Percentiles rank a stretch among this genome's conserved stretches.
These are phyloP conservation scores for Edolisoma coerulescens DNA, from an alignment of 2,113 vertebrate species.

Conservation along the genomic window DNA sequence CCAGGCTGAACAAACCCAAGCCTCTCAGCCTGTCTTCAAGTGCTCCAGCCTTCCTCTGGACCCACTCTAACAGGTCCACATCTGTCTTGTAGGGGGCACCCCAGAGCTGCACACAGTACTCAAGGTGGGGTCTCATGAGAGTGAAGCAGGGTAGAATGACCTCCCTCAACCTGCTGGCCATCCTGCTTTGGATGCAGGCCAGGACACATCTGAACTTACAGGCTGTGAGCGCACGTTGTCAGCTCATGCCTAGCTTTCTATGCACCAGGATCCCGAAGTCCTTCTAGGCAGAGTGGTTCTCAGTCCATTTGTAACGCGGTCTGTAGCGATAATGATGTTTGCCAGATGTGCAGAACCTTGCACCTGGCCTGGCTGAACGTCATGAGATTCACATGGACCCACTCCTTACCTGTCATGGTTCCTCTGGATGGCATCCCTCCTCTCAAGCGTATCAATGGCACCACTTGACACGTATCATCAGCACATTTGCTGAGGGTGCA, in stretches of 20 bases:
- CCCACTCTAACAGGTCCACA: not conserved
- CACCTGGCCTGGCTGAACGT: not conserved
- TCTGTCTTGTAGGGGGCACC: not conserved
- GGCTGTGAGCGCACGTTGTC: rapidly evolving
- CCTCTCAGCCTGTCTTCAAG: not conserved
- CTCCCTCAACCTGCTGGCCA: not conserved
- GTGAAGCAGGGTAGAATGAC: not conserved
- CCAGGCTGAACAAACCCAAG: not conserved
- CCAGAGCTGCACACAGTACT: not conserved
- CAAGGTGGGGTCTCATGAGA: not conserved
- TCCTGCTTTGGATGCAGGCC: not conserved
- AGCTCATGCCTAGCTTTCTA: not conserved
- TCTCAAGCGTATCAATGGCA: rapidly evolving
- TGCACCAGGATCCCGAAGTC: not conserved
- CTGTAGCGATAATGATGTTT: not conserved
- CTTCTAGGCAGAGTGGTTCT: not conserved
- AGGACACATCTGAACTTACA: rapidly evolving
- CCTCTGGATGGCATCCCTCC: not conserved
- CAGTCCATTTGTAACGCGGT: not conserved
- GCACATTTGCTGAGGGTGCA: not conserved
- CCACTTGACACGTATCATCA: not conserved
- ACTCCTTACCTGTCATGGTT: not conserved
- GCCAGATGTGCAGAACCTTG: not conserved
- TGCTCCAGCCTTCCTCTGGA: not conserved
- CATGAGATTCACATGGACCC: not conserved